phyloP scores from a whole-genome alignment of 2,888 invertebrate species.

The Cryptophagus acutangulus region DNA sequence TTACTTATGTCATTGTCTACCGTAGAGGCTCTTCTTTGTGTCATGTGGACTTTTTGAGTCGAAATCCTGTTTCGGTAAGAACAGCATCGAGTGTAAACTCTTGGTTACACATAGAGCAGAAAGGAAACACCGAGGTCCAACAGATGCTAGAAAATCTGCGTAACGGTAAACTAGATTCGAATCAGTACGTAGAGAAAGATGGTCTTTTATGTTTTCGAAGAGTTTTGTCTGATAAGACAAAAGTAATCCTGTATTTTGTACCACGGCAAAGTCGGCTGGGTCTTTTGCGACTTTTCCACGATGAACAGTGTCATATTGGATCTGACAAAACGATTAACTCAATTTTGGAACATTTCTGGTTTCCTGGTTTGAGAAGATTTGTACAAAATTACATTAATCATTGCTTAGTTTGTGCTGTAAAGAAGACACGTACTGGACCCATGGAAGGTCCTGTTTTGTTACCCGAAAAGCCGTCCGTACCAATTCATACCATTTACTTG shows the following conservation, averaged over 20 bases:
- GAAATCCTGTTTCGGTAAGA: conserved; percentile 16
- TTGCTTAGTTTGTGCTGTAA: too few relatives aligned
- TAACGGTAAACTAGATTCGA: conserved; percentile 14
- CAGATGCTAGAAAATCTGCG: conserved; percentile 11
- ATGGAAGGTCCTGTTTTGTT: too few relatives aligned
- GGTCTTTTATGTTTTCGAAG: conserved; percentile 8
- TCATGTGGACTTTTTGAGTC: conserved; percentile 23
- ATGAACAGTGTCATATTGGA: conserved; percentile 42
- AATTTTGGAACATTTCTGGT: conserved; percentile 26
- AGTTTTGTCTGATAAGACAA: conserved; percentile 11
- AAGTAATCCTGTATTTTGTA: conserved; percentile 30
- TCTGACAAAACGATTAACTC: conserved; percentile 34
- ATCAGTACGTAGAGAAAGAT: conserved; percentile 12
- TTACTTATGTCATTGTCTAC: conserved; percentile 19
- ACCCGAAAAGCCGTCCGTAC: too few relatives aligned
- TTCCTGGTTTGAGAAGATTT: conserved; percentile 17
- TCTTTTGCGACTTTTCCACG: conserved; percentile 31
- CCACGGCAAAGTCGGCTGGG: conserved; percentile 32
- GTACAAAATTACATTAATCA: conserved; percentile 28
- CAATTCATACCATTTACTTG: too few relatives aligned
- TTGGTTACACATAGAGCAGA: conserved; percentile 20
- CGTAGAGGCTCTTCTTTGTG: conserved; percentile 14
- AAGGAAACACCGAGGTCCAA: conserved; percentile 15
- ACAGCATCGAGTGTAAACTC: conserved; percentile 18
- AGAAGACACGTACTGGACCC: too few relatives aligned